A percentile compares a stretch with the other conserved stretches of the same genome.
These are phyloP conservation scores for Corella eumyota DNA, from an alignment of 23 tunicate species.

Conservation along the genomic window DNA sequence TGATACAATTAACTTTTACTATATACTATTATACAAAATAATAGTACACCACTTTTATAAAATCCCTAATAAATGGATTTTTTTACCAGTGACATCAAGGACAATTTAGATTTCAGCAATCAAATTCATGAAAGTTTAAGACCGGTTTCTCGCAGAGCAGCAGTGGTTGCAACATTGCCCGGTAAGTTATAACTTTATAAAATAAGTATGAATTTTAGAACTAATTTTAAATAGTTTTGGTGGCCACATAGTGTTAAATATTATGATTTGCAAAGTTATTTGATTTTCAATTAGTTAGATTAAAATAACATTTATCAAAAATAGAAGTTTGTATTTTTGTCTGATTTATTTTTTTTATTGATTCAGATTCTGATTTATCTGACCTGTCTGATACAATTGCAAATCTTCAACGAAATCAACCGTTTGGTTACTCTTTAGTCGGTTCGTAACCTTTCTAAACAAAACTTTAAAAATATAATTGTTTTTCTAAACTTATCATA, in stretches of 20 bases:
- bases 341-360: slow-evolving; percentile 1
- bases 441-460: background rate
- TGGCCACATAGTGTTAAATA: background rate
- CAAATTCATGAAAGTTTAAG: slow-evolving; percentile 9
- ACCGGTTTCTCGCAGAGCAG: slow-evolving; percentile 47
- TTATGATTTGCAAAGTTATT: background rate
- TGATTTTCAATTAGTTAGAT: background rate
- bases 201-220: background rate
- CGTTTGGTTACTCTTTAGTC: background rate
- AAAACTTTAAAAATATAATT: background rate
- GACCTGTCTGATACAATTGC: slow-evolving; percentile 56
- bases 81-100: no score
- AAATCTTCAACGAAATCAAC: slow-evolving; percentile 54
- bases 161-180: slow-evolving; percentile 48
- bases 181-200: background rate
- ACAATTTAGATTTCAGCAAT: no score
- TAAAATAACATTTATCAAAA: background rate
- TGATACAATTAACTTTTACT: no score
- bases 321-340: background rate
- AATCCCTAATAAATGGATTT: no score
- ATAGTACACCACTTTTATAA: no score
- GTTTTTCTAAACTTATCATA: background rate
- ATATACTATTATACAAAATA: no score
- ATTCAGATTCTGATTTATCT: slow-evolving; percentile 48
- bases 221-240: background rate